Evolutionary conservation across 2,888 invertebrate species (phyloP).

Genomic region (Timandra comae): DNA sequence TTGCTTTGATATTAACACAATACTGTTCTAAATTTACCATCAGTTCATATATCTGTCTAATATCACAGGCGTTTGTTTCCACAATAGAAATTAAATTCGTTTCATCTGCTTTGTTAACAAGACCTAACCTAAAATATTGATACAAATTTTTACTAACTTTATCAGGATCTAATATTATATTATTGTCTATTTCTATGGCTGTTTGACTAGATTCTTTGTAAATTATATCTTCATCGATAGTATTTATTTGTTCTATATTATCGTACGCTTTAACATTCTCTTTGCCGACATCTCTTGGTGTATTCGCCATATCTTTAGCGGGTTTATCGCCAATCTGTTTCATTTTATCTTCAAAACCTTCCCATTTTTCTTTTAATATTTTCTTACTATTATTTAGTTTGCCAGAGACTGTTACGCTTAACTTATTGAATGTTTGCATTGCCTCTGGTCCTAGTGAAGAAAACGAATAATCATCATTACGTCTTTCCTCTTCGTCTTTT

Average conservation of each 20-base stretch:
- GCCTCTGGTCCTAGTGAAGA: conserved; percentile 57
- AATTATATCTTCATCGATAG: conserved; percentile 50
- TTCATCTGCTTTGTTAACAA: conserved; percentile 55
- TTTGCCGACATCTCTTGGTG: conserved; percentile 13
- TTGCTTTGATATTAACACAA: conserved; percentile 52
- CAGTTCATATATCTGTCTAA: conserved; percentile 54
- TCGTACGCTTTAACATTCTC: conserved; percentile 15
- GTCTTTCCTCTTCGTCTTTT: conserved; percentile 36
- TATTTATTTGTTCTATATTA: conserved; percentile 24
- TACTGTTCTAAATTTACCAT: conserved; percentile 61
- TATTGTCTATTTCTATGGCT: conserved; percentile 56
- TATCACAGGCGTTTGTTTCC: conserved; percentile 66
- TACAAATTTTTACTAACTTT: conserved; percentile 52
- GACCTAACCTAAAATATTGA: conserved; percentile 64
- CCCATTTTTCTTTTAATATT: conserved; percentile 74
- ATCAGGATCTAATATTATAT: conserved; percentile 30
- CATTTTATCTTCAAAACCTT: conserved; percentile 67
- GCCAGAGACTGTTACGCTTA: conserved; percentile 67
- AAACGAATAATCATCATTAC: conserved; percentile 51
- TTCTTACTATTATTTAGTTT: conserved; percentile 72
- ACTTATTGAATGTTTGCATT: conserved; percentile 69
- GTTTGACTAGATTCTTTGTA: conserved; percentile 69
- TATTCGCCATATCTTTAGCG: conserved; percentile 21
- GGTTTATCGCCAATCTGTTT: conserved; percentile 59
- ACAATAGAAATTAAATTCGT: conserved; percentile 63